These are phyloP conservation scores for Drosophila jambulina DNA, from an alignment of 1,140 invertebrate species.

Conservation along the genomic window DNA sequence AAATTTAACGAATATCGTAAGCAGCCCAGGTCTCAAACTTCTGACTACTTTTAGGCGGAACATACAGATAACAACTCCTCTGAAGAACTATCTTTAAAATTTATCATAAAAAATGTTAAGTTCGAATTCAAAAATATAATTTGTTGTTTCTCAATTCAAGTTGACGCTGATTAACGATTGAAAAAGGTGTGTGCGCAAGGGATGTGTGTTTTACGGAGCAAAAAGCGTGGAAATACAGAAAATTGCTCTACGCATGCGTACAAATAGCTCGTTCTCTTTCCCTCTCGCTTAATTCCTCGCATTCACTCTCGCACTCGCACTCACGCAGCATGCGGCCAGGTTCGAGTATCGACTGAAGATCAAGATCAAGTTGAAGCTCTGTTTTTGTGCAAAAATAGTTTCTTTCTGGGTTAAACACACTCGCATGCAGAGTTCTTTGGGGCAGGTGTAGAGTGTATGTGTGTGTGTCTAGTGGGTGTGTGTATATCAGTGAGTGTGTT, in stretches of 20 bases:
- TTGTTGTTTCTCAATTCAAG: background rate
- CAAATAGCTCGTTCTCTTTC: conserved; percentile 26
- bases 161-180: background rate
- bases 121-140: too few relatives aligned
- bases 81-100: background rate
- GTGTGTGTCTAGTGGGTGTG: conserved; percentile 24
- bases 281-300: conserved; percentile 9
- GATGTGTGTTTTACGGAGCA: conserved; percentile 26
- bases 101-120: background rate
- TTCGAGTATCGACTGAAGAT: conserved; percentile 43
- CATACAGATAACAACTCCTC: background rate
- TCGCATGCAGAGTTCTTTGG: conserved; percentile 57
- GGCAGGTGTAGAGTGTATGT: conserved; percentile 19
- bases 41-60: background rate
- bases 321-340: conserved; percentile 37
- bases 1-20: background rate
- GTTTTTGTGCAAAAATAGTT: conserved; percentile 46
- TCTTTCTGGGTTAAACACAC: conserved; percentile 32
- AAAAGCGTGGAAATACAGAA: conserved; percentile 23
- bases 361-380: conserved; percentile 52
- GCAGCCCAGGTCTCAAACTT: too few relatives aligned
- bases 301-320: conserved; percentile 14
- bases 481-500: conserved; percentile 26
- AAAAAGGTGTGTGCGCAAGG: conserved; percentile 5
- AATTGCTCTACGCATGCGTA: conserved; percentile 35